phyloP scores from a whole-genome alignment of 2,797 vertebrate species.

The Darevskia mixta region DNA sequence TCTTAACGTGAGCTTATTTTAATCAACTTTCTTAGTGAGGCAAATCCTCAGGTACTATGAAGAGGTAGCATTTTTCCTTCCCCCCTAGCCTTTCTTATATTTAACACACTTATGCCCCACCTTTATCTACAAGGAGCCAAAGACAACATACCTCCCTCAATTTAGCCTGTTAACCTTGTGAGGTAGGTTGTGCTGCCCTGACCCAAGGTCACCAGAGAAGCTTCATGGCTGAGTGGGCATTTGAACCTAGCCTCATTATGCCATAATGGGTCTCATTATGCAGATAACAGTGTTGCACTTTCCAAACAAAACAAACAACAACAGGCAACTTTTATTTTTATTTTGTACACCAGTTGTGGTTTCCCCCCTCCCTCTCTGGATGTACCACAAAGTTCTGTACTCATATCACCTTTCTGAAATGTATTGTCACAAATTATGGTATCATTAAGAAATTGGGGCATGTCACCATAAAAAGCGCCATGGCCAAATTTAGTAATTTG shows the following conservation, averaged over 20 bases:
- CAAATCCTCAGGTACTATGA: slow-evolving; percentile 47
- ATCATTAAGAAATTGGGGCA: neutral
- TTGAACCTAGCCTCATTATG: neutral
- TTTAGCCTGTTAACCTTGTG: neutral
- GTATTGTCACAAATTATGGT: neutral
- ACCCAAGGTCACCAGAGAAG: neutral
- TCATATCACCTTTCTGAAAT: slow-evolving; percentile 23
- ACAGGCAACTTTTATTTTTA: neutral
- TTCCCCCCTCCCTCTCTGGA: neutral
- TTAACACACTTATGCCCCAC: neutral
- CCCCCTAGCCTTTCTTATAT: slow-evolving; percentile 31
- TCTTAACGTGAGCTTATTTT: slow-evolving; percentile 77
- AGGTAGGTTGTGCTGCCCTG: neutral
- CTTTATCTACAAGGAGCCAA: neutral
- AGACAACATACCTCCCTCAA: neutral
- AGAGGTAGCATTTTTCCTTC: slow-evolving; percentile 21
- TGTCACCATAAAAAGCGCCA: slow-evolving; percentile 7
- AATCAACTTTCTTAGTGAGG: slow-evolving; percentile 65
- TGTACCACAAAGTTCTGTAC: slow-evolving; percentile 15
- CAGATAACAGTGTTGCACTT: neutral
- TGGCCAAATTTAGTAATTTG: slow-evolving; percentile 46
- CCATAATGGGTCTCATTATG: neutral
- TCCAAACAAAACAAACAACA: neutral
- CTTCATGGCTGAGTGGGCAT: neutral
- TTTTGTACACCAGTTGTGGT: neutral